Base-by-base conservation (phyloP, 1,140 invertebrate species). In the Subanguina moxae region DNA sequence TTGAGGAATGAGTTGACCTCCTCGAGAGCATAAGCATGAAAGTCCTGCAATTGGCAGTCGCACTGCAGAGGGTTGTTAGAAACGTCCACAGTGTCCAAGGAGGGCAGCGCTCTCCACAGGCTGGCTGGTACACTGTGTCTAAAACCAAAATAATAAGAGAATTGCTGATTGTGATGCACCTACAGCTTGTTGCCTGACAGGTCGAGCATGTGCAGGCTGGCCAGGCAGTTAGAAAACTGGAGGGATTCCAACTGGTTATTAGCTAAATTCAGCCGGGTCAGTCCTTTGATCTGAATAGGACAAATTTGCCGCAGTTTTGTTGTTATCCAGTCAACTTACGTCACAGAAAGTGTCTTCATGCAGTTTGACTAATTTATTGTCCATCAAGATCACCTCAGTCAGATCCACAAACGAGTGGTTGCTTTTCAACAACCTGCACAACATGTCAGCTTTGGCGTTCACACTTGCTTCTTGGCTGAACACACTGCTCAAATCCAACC, bases 331-430 rank as follows among this genome's bases (percentile, higher is more conserved):
- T 38, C 48, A 30, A 73, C 64, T 27, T 30, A 64, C 62, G 64
- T 64, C 28, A 38, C 73, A 74, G 45, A 74, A 74, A 7, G 73
- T 74, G 30, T 71, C 68, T 25, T 52, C 59, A 46, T 70, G 62
- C 3, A 74, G 63, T 25, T 67, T 46, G n/a, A 71, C 68, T 15
- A 74, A 42, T 23, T 19, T 30, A 62, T 74, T 74, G 17, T 57
- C 46, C 25, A 56, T 43, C 0, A 74, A 23, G 9, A 72, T 48
- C 25, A 74, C 57, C n/a, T 74, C 43, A 13, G 73, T 17, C 5
- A 74, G 52, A 45, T 74, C 68, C 43, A 62, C 25, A 23, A 74
- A 74, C 9, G n/a, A 42, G 38, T 71, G 57, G n/a, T 75, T 62
- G 27, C 27, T 48, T 1, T 70, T 21, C n/a, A 73, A 74, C 17